Evolutionary conservation across 2,113 vertebrate genomes (phyloP), one percentile per base, ranked within the genome.

Genomic region (Pteropus alecto): DNA sequence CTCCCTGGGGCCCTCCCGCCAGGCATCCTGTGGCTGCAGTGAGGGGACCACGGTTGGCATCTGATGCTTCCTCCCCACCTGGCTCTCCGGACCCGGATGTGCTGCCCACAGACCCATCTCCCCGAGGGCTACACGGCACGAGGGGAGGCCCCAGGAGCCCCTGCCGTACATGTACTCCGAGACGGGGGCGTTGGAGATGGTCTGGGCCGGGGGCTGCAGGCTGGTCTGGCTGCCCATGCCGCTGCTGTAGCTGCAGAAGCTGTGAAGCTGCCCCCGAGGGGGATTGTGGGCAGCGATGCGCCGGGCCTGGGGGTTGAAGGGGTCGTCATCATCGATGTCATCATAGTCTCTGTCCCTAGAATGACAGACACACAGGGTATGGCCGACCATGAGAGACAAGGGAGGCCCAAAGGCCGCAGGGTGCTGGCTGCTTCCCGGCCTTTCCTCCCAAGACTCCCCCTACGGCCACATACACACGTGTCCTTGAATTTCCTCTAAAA

Each of bases 241-340:
- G 96, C 99, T 99, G 99, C 99, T 99, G 98, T 99, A 99, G 98
- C 99, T 99, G 98, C 99, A 99, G 98, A 99, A 99, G 97, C 99
- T 99, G 98, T 98, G 99, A 70, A 99, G 98, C 96, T 99, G 99
- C 67, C 98, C 98, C 76, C 99, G 98, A 0, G 97, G 97, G 0
- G 98, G 99, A 97, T 98, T 98, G 98, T 99, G 99, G 0, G 99
- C 24, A 0, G 98, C 98, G 0, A 99, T 98, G 94, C 99, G 99
- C 41, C 99, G 98, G 0, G 98, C 98, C 94, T 99, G 99, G 0
- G 99, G 99, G 98, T 99, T 99, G 97, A 99, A 99, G 0, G 99
- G 99, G 96, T 99, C 99, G 1, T 99, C 99, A 2, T 99, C 99
- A 0, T 99, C 99, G 5, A 99, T 99, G 98, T 99, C 99, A 0